phyloP scores from a whole-genome alignment of 1,140 invertebrate species.

The Caerostris darwini region DNA sequence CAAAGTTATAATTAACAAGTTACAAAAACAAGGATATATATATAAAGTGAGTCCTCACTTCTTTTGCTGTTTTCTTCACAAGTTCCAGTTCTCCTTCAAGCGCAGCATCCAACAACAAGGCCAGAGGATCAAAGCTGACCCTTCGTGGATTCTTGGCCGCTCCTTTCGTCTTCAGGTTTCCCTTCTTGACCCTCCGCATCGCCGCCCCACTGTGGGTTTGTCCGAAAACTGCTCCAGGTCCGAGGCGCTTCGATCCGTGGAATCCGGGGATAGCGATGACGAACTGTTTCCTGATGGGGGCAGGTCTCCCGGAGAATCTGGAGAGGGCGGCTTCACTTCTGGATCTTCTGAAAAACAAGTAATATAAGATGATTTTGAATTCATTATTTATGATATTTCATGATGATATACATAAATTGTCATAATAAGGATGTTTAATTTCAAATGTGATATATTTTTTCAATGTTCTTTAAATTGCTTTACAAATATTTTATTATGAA shows the following conservation, averaged over 20 bases:
- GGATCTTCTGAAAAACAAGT: conserved; percentile 50
- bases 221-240: conserved; percentile 62
- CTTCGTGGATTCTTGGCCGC: conserved; percentile 83
- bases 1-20: background rate
- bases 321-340: conserved; percentile 57
- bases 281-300: background rate
- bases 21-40: no score
- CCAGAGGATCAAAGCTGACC: conserved; percentile 98
- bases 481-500: no score
- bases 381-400: no score
- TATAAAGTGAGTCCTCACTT: conserved; percentile 85
- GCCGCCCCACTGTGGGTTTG: conserved; percentile 19
- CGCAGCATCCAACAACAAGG: conserved; percentile 95
- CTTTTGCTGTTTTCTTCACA: conserved; percentile 95
- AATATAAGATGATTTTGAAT: no score
- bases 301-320: conserved; percentile 52
- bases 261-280: conserved; percentile 62
- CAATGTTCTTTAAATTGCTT: no score
- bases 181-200: conserved; percentile 85
- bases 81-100: conserved; percentile 98
- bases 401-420: no score
- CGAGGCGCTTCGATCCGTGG: conserved; percentile 60
- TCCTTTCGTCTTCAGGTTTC: conserved; percentile 85
- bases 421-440: no score
- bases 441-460: no score